Evolutionary conservation across 1,140 invertebrate genomes (phyloP), one percentile per base, ranked within the genome.

Genomic region (Atta colombica): DNA sequence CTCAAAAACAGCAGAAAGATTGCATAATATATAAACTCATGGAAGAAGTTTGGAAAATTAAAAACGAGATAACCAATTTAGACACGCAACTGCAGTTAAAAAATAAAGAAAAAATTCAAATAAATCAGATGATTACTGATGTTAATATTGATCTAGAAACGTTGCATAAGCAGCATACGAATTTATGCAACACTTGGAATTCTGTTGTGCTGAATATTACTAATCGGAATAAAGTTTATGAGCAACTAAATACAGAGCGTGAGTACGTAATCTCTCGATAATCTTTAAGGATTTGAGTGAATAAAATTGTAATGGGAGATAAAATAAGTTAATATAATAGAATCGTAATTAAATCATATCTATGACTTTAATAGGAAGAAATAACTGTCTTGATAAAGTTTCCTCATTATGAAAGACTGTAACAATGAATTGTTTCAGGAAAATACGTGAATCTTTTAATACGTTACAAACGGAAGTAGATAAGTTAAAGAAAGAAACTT

Each of bases 101-200:
- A 88, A 92, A 93, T 60, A 94, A 95, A 69, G 94, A 96, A 58
- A 95, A 95, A 31, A 89, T 93, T 68, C 92, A 94, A 2, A 90
- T 96, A 35, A 93, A 93, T 86, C 95, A 95, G 90, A 95, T 94
- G 60, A 94, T 96, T 58, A 96, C 96, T 3, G 96, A 97, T 85
- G 96, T 96, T 6, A 97, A 97, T 87, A 96, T 96, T 7, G 97
- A 98, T 92, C 94, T 98, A 31, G 97, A 97, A 92, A 96, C 96
- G 21, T 91, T 98, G 31, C 96, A 97, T 90, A 95, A 96, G 53
- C 97, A 98, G 87, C 96, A 97, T 86, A 96, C 96, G 51, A 96
- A 96, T 21, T 94, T 98, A 3, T 95, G 97, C 58, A 96, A 96
- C 90, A 95, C 97, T 12, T 98, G 97, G 97, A 97, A 97, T 91